Conservation (phyloP, 2,113 vertebrate species). For the Mionectes macconnelli region DNA sequence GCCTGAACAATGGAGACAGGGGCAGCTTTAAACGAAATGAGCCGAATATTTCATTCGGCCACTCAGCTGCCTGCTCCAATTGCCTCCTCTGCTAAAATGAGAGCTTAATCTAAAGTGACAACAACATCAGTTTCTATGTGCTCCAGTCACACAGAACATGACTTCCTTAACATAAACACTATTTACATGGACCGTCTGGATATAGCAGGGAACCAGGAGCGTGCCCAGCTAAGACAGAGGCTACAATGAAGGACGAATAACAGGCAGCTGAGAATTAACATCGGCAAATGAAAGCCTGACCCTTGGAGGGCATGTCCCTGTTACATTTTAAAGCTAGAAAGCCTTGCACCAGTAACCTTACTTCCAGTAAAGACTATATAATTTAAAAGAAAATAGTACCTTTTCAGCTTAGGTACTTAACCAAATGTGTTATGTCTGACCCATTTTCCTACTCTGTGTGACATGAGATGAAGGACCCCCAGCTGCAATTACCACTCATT, state of each 20-base stretch:
- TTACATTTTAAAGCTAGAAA: constrained; percentile 65
- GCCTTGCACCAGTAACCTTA: constrained; percentile 67
- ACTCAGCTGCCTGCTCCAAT: constrained; percentile 85
- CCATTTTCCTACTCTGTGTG: constrained; percentile 58
- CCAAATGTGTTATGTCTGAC: constrained; percentile 68
- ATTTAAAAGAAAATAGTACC: constrained; percentile 74
- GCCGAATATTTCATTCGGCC: constrained; percentile 90
- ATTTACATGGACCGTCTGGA: constrained; percentile 78
- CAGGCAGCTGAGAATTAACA: constrained; percentile 77
- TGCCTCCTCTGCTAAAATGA: constrained; percentile 80
- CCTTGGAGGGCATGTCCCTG: constrained; percentile 74
- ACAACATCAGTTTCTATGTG: constrained; percentile 88
- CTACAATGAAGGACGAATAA: constrained; percentile 71
- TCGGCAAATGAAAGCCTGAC: constrained; percentile 77
- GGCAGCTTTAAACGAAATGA: constrained; percentile 85
- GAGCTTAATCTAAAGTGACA: constrained; percentile 88
- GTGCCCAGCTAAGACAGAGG: constrained; percentile 72
- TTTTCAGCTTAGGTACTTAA: constrained; percentile 74
- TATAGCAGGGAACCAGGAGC: constrained; percentile 69
- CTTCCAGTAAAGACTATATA: constrained; percentile 60
- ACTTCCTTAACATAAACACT: constrained; percentile 89
- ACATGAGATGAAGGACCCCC: constrained; percentile 30
- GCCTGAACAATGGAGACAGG: constrained; percentile 79
- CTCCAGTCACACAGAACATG: constrained; percentile 87
- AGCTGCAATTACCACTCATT: constrained; percentile 45